Evolutionary conservation across 1,140 invertebrate species (phyloP).

Genomic region (Diachasma alloeum): DNA sequence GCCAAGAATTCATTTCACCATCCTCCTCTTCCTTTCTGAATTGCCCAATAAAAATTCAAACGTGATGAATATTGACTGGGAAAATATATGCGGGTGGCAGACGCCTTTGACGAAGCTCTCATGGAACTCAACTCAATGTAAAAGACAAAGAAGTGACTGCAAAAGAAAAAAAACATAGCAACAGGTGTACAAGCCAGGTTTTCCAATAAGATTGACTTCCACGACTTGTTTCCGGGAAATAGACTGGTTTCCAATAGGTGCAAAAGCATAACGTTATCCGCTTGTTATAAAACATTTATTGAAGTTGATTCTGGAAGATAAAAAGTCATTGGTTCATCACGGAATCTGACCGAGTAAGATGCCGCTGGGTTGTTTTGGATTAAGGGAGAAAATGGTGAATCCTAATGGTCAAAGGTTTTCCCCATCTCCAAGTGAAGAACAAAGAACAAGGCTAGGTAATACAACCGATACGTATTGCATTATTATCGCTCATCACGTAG

Average conservation of each 20-base stretch:
- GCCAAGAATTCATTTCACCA: not conserved
- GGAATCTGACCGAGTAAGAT: slow-evolving; percentile 23
- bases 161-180: slow-evolving; percentile 19
- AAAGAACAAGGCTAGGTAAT: not conserved
- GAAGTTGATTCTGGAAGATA: not conserved
- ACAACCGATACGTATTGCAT: slow-evolving; percentile 43
- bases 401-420: not conserved
- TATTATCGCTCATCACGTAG: slow-evolving; percentile 65
- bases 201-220: slow-evolving; percentile 23
- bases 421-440: not conserved
- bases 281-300: slow-evolving; percentile 24
- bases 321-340: slow-evolving; percentile 1
- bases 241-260: slow-evolving; percentile 15
- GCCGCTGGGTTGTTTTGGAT: not conserved
- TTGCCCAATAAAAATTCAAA: not conserved
- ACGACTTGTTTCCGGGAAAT: slow-evolving; percentile 26
- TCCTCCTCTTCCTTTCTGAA: not conserved
- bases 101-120: not conserved
- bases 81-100: not conserved
- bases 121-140: not conserved
- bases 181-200: slow-evolving; percentile 23
- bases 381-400: not conserved
- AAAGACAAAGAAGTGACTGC: not conserved
- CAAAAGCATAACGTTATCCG: not conserved
- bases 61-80: not conserved